These are phyloP conservation scores for Lucinisca nassula DNA, from an alignment of 2,888 invertebrate genomes.

Conservation along the genomic window DNA sequence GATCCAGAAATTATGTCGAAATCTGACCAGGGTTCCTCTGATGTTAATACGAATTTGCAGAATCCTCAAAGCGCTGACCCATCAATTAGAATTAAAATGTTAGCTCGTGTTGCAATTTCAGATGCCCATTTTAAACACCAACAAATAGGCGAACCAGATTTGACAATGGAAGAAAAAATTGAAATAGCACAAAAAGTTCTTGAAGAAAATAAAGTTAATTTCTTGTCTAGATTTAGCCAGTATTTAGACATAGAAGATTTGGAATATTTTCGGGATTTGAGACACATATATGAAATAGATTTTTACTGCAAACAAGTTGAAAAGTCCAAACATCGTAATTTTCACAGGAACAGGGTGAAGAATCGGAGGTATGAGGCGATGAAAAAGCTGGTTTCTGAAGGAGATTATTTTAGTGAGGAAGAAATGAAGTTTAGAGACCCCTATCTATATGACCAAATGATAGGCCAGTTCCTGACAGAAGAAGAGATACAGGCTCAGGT, in stretches of 20 bases:
- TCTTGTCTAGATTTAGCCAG: conserved; percentile 93
- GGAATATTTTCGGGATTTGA: conserved; percentile 90
- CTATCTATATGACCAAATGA: conserved; percentile 95
- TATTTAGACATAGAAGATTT: conserved; percentile 92
- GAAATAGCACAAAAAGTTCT: conserved; percentile 91
- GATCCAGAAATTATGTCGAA: no score
- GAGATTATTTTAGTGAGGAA: conserved; percentile 95
- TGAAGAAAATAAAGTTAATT: conserved; percentile 91
- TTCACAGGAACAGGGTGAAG: conserved; percentile 88
- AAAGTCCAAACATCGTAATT: conserved; percentile 69
- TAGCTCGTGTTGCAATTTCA: conserved; percentile 91
- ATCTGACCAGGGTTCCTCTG: no score
- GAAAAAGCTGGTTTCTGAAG: conserved; percentile 91
- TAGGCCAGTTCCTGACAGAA: conserved; percentile 95
- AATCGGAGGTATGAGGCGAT: conserved; percentile 95
- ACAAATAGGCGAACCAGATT: conserved; percentile 93
- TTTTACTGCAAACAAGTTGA: conserved; percentile 90
- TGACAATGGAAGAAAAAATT: conserved; percentile 92
- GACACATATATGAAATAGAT: conserved; percentile 90
- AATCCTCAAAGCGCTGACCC: no score
- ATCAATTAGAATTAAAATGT: conserved; percentile 87
- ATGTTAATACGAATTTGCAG: no score
- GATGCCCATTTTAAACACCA: conserved; percentile 94
- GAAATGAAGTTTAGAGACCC: conserved; percentile 98
- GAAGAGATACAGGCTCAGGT: conserved; percentile 91